Evolutionary conservation across 1,140 invertebrate species (phyloP).

Genomic region (Trigoniulus corallinus): DNA sequence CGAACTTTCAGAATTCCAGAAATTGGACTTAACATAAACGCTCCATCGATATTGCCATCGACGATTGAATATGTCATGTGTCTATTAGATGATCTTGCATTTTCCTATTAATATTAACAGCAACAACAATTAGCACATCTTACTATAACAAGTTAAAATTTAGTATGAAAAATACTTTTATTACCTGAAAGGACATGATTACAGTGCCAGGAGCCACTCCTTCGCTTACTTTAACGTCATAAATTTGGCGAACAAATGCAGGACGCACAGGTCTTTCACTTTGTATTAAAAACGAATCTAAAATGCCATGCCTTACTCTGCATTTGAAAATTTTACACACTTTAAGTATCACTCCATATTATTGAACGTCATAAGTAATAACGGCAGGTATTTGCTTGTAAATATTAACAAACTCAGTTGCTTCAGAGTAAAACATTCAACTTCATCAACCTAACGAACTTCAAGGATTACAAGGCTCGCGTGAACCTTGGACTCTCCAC

Average conservation of each 20-base stretch:
- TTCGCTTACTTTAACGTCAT: conserved; percentile 72
- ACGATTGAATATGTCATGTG: conserved; percentile 51
- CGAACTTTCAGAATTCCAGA: conserved; percentile 67
- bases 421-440: no score
- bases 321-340: no score
- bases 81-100: not conserved
- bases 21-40: conserved; percentile 65
- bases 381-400: no score
- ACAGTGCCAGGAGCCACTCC: conserved; percentile 69
- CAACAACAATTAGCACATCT: not conserved
- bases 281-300: no score
- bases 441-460: no score
- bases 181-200: conserved; percentile 46
- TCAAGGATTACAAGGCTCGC: no score
- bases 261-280: no score
- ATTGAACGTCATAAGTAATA: no score
- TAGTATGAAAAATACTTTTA: conserved; percentile 3
- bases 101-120: not conserved
- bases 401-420: no score
- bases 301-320: no score
- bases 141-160: not conserved
- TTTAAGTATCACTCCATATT: no score
- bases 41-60: conserved; percentile 64
- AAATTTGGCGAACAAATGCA: conserved; percentile 54
- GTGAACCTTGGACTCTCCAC: no score